A percentile compares a stretch with the other conserved stretches of the same genome.
These are phyloP conservation scores for Drosophila meridionalis DNA, from an alignment of 2,888 invertebrate genomes.

Conservation along the genomic window DNA sequence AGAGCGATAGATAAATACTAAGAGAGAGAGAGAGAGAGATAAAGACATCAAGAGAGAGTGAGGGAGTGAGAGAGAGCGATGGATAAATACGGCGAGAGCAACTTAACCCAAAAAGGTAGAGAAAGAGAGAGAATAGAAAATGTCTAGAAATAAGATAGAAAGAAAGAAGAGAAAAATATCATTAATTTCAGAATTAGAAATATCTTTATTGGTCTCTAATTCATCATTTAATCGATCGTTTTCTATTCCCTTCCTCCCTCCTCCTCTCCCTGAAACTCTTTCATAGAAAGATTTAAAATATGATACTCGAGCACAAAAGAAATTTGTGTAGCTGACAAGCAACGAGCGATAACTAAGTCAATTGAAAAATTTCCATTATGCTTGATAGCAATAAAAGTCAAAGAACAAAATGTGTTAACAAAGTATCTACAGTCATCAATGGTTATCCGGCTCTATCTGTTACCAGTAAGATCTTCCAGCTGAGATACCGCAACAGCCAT, in stretches of 20 bases:
- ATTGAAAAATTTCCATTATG: no score
- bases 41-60: not conserved
- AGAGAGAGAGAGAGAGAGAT: not conserved
- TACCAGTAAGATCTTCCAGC: not conserved
- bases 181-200: no score
- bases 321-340: no score
- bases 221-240: no score
- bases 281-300: no score
- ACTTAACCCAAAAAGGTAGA: not conserved
- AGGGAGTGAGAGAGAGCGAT: not conserved
- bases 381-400: not conserved
- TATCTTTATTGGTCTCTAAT: no score
- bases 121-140: not conserved
- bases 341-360: no score
- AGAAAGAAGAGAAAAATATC: not conserved
- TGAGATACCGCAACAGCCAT: not conserved
- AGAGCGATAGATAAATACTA: not conserved
- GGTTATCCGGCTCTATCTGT: not conserved
- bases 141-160: not conserved
- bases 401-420: not conserved
- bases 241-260: no score
- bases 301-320: no score
- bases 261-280: no score
- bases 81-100: not conserved
- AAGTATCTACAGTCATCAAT: not conserved